These are phyloP conservation scores for Bombus pyrosoma DNA, from an alignment of 1,140 invertebrate species.

Conservation along the genomic window DNA sequence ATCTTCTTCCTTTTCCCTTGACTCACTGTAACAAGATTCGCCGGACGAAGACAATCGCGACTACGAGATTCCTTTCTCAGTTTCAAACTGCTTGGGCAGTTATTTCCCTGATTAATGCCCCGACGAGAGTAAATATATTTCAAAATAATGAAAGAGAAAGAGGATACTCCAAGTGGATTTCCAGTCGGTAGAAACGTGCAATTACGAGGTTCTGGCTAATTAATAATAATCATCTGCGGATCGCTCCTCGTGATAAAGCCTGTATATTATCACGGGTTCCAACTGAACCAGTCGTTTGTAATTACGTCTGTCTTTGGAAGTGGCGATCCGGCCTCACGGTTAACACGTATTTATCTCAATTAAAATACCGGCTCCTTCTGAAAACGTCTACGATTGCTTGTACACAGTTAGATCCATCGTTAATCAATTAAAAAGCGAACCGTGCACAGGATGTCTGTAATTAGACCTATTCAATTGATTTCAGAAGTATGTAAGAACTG, in stretches of 20 bases:
- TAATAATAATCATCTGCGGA: slow-evolving; percentile 56
- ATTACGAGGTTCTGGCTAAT: slow-evolving; percentile 36
- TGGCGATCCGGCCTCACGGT: slow-evolving; percentile 10
- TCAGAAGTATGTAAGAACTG: neutral
- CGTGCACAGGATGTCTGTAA: slow-evolving; percentile 6
- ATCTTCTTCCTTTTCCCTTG: neutral
- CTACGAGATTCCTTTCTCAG: slow-evolving; percentile 26
- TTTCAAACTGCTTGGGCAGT: slow-evolving; percentile 7
- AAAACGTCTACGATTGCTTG: slow-evolving; percentile 30
- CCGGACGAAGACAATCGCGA: neutral
- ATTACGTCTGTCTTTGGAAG: slow-evolving; percentile 24
- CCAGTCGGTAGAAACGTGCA: slow-evolving; percentile 18
- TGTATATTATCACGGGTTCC: slow-evolving; percentile 21
- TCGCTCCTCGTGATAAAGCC: slow-evolving; percentile 32
- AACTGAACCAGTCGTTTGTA: slow-evolving; percentile 38
- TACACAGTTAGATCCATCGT: slow-evolving; percentile 12
- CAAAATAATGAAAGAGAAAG: slow-evolving; percentile 8
- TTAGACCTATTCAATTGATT: slow-evolving; percentile 37
- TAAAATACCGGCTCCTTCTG: slow-evolving; percentile 43
- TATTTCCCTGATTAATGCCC: slow-evolving; percentile 42
- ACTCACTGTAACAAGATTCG: neutral
- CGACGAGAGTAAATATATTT: slow-evolving; percentile 37
- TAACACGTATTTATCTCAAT: slow-evolving; percentile 57
- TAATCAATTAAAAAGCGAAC: slow-evolving; percentile 36
- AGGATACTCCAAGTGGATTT: slow-evolving; percentile 16